Percentiles rank a stretch among this genome's conserved stretches.
Conservation (phyloP, 2,113 vertebrate genomes). For the Mesocricetus auratus region DNA sequence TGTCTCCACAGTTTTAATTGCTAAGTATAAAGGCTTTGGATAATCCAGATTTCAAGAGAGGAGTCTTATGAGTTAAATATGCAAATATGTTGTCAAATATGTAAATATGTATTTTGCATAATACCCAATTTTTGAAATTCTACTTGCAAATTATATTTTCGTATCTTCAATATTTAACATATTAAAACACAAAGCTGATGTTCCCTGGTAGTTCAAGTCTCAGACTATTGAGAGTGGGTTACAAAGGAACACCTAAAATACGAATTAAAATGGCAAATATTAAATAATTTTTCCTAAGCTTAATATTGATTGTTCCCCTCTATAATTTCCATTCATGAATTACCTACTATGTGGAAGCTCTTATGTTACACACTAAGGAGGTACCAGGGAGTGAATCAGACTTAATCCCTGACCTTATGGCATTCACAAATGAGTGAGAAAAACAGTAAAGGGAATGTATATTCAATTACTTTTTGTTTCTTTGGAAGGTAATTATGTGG, state of each 20-base stretch:
- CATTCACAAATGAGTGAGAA: not conserved
- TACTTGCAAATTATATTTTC: not conserved
- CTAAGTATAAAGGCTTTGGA: conserved; percentile 23
- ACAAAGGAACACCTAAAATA: conserved; percentile 2
- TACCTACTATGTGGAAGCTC: not conserved
- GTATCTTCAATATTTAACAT: conserved; percentile 46
- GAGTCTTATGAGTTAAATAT: conserved; percentile 51
- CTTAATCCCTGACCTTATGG: not conserved
- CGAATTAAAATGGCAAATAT: conserved; percentile 64
- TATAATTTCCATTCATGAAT: conserved; percentile 33
- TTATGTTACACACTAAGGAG: not conserved
- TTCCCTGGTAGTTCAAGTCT: conserved; percentile 39
- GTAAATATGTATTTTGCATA: conserved; percentile 54
- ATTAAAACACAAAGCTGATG: conserved; percentile 9
- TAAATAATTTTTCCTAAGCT: conserved; percentile 62
- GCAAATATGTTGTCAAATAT: not conserved
- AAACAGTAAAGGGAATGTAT: not conserved
- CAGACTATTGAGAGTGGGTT: conserved; percentile 28
- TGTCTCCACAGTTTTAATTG: conserved; percentile 57
- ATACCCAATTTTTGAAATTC: conserved; percentile 59
- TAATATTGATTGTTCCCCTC: not conserved
- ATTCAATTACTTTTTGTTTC: not conserved
- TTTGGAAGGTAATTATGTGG: not conserved
- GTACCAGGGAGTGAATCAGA: not conserved
- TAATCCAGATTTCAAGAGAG: conserved; percentile 45